Percentiles rank a stretch among this genome's conserved stretches.
Conservation (phyloP, 2,113 vertebrate species). For the Serilophus lunatus region DNA sequence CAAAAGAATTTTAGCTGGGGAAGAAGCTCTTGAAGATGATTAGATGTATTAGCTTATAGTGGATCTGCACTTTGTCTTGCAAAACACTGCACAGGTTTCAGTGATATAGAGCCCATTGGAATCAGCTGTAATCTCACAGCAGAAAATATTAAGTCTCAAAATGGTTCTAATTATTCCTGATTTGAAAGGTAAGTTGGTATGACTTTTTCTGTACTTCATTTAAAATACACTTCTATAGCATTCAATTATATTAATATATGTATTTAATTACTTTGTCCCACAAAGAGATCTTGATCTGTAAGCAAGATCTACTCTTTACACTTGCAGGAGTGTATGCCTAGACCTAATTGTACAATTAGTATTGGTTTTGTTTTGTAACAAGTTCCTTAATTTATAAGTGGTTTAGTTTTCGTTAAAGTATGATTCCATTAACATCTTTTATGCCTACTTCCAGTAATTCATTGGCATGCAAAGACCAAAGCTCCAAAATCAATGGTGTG, state of each 20-base stretch:
- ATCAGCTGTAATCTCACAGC: neutral
- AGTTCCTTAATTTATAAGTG: neutral
- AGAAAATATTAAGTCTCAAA: neutral
- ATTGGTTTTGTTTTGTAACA: neutral
- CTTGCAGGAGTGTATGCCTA: neutral
- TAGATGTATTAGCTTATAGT: neutral
- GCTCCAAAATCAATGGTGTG: neutral
- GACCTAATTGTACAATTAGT: neutral
- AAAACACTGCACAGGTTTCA: neutral
- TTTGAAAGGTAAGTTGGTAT: neutral
- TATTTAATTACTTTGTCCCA: neutral
- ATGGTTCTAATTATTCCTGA: neutral
- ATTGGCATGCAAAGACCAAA: neutral
- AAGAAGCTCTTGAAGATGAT: neutral
- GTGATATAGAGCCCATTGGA: neutral
- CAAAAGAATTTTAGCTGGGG: neutral
- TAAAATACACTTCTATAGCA: neutral
- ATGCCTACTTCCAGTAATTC: neutral
- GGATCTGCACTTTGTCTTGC: neutral
- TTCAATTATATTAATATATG: neutral
- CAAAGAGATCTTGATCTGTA: neutral
- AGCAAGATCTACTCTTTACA: neutral
- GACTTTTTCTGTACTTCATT: neutral
- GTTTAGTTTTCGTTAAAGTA: neutral
- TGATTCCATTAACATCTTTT: neutral